These are phyloP conservation scores for Cathartes aura DNA, from an alignment of 2,113 vertebrate species.

Conservation along the genomic window DNA sequence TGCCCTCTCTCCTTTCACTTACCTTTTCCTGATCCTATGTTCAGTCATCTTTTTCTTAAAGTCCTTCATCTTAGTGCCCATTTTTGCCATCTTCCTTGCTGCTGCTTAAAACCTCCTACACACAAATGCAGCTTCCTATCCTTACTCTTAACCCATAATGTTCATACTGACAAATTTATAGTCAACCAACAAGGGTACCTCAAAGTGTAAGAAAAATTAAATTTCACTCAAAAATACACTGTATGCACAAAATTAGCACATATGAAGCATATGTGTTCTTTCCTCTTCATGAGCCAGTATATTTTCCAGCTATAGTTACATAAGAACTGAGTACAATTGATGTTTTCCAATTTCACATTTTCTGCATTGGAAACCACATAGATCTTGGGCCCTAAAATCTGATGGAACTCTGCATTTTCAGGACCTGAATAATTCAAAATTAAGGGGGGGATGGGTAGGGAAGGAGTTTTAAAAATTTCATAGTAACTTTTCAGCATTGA, in stretches of 20 bases:
- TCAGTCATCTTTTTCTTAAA: background rate
- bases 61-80: background rate
- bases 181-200: background rate
- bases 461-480: background rate
- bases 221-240: background rate
- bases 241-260: background rate
- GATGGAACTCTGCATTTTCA: background rate
- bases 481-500: background rate
- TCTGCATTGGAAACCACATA: background rate
- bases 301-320: background rate
- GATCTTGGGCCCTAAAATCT: background rate
- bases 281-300: background rate
- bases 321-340: accelerated
- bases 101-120: background rate
- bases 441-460: background rate
- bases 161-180: background rate
- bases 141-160: background rate
- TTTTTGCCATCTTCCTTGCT: background rate
- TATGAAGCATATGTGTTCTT: background rate
- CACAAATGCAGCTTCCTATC: background rate
- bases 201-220: background rate
- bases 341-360: background rate
- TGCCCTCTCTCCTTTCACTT: background rate
- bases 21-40: background rate
- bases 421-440: background rate